Conservation (phyloP, 2,888 invertebrate species). For the Drosophila gaucha region DNA sequence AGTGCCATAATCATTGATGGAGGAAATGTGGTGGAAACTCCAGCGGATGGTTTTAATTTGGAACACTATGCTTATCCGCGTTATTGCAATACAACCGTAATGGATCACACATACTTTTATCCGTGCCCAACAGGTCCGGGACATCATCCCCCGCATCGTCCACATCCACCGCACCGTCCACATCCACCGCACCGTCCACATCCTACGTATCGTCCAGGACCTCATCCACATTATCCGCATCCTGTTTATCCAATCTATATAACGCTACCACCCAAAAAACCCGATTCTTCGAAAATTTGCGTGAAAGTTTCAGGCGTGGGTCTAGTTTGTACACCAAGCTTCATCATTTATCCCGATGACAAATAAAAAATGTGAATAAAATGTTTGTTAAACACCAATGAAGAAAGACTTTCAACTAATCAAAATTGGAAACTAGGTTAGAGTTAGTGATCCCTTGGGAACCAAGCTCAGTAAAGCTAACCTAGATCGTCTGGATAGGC, state of each 20-base stretch:
- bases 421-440: background rate
- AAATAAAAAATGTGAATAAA: too few species aligned
- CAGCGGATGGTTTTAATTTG: background rate
- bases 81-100: background rate
- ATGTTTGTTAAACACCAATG: background rate
- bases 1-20: too few species aligned
- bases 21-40: too few species aligned
- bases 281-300: conserved; percentile 10
- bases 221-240: background rate
- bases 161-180: background rate
- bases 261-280: background rate
- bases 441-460: too few species aligned
- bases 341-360: background rate
- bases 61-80: background rate
- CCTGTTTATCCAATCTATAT: background rate
- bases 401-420: conserved; percentile 1
- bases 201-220: background rate
- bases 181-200: background rate
- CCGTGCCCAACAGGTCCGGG: background rate
- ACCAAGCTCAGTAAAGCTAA: too few species aligned
- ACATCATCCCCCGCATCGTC: background rate
- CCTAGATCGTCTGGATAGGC: too few species aligned
- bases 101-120: background rate
- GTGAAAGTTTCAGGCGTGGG: background rate
- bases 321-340: background rate